Conservation (phyloP, 1,140 invertebrate species). For the Maniola jurtina region DNA sequence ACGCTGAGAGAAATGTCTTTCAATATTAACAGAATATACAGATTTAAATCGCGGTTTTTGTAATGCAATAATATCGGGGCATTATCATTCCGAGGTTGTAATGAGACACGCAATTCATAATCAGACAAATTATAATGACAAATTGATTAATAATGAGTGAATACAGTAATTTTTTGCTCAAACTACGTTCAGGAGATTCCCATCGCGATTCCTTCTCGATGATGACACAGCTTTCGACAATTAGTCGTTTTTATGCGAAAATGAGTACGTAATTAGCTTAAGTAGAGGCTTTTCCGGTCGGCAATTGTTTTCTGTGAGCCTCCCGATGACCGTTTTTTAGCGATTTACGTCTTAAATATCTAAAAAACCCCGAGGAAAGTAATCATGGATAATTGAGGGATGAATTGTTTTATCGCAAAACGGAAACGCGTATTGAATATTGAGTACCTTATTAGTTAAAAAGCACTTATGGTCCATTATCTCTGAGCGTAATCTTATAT, state of each 20-base stretch:
- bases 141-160: constrained; percentile 48
- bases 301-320: constrained; percentile 33
- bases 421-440: constrained; percentile 23
- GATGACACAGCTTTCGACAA: constrained; percentile 67
- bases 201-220: constrained; percentile 48
- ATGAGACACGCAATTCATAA: constrained; percentile 27
- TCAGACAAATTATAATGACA: constrained; percentile 33
- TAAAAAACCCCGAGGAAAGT: constrained; percentile 29
- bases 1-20: constrained; percentile 26
- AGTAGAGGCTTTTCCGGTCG: constrained; percentile 64
- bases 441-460: constrained; percentile 9
- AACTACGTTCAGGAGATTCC: constrained; percentile 49
- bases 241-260: constrained; percentile 60
- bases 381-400: constrained; percentile 39
- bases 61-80: constrained; percentile 3
- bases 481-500: neutral
- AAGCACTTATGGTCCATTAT: neutral
- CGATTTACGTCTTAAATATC: constrained; percentile 20
- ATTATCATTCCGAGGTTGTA: constrained; percentile 16
- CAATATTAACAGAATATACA: constrained; percentile 18
- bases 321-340: constrained; percentile 15
- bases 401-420: constrained; percentile 26
- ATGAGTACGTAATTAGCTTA: constrained; percentile 54
- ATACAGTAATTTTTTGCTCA: constrained; percentile 42
- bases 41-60: constrained; percentile 2